phyloP scores from a whole-genome alignment of 2,888 invertebrate species.

The Crocallis elinguaria region DNA sequence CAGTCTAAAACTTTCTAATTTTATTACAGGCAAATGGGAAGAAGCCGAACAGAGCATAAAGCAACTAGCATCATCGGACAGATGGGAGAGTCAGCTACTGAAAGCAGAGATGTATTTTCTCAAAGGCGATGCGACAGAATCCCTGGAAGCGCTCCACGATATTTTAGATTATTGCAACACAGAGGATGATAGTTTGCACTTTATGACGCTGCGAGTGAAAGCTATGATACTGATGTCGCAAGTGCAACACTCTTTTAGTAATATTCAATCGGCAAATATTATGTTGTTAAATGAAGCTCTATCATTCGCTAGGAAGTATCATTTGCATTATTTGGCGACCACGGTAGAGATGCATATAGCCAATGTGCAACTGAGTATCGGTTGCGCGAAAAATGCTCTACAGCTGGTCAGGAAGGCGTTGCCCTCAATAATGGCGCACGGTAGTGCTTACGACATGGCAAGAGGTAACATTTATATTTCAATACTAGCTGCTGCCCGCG shows the following conservation, averaged over 20 bases:
- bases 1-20: neutral
- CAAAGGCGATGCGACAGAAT: conserved; percentile 77
- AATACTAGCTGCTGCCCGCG: too few relatives aligned
- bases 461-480: conserved; percentile 74
- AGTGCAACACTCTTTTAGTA: conserved; percentile 86
- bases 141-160: conserved; percentile 77
- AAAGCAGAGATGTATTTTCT: conserved; percentile 84
- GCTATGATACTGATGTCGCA: conserved; percentile 88
- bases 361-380: conserved; percentile 90
- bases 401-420: conserved; percentile 88
- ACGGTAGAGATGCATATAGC: conserved; percentile 92
- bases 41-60: conserved; percentile 88
- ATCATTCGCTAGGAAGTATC: conserved; percentile 89
- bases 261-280: conserved; percentile 80
- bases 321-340: conserved; percentile 91
- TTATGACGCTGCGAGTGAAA: conserved; percentile 84
- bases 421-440: conserved; percentile 90
- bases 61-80: conserved; percentile 87
- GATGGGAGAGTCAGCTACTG: conserved; percentile 87
- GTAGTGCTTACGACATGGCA: conserved; percentile 92
- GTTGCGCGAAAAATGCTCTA: conserved; percentile 90
- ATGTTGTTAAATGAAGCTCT: conserved; percentile 88
- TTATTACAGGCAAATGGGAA: conserved; percentile 85
- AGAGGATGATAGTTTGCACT: conserved; percentile 81
- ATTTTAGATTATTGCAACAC: conserved; percentile 81